Percentiles rank a stretch among this genome's conserved stretches.
phyloP scores from a whole-genome alignment of 1,140 invertebrate species.

The Propsilocerus akamusi region DNA sequence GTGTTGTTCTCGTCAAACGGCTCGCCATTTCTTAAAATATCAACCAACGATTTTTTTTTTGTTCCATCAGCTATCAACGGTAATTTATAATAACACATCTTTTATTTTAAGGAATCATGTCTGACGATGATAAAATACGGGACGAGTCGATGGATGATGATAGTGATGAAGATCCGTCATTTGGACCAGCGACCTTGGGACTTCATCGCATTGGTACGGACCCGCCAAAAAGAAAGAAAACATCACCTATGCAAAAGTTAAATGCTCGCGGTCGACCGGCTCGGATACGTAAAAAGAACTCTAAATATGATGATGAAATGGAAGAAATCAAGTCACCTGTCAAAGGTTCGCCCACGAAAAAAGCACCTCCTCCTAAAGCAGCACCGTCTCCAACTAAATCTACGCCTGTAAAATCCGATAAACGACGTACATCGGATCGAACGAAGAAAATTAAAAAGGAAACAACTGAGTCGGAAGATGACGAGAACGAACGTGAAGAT shows the following conservation, averaged over 20 bases:
- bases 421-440: constrained; percentile 13
- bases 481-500: constrained; percentile 7
- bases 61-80: no score
- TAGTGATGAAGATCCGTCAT: constrained; percentile 40
- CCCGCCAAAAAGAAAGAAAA: constrained; percentile 44
- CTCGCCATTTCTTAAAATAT: no score
- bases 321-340: constrained; percentile 58
- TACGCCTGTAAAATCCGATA: constrained; percentile 14
- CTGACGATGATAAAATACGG: neutral
- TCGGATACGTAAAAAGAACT: constrained; percentile 75
- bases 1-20: no score
- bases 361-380: constrained; percentile 29
- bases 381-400: constrained; percentile 27
- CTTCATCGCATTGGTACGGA: constrained; percentile 57
- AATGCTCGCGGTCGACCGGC: constrained; percentile 77
- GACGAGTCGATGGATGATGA: constrained; percentile 29
- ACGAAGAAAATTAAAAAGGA: constrained; percentile 12
- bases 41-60: no score
- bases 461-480: no score
- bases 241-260: constrained; percentile 48
- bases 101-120: no score
- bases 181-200: constrained; percentile 55
- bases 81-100: no score
- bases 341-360: constrained; percentile 39
- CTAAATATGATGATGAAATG: constrained; percentile 83